Base-by-base conservation (phyloP, 2,797 vertebrate genomes). In the Melanogrammus aeglefinus region DNA sequence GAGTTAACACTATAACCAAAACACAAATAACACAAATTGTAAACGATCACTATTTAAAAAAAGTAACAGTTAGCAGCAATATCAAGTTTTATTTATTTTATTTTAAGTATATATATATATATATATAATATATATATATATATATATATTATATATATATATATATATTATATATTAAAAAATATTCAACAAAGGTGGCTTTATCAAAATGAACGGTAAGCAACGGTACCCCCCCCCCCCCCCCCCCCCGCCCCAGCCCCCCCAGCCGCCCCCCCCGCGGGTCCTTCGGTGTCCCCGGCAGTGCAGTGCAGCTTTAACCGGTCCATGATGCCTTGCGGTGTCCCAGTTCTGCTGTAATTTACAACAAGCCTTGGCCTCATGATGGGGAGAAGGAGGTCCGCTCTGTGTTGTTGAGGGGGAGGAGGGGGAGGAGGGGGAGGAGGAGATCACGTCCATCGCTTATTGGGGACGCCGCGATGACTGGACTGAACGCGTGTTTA, bases 291-390 rank as follows among this genome's bases (percentile, higher is more conserved):
- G 27, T 33, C 18, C 6, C 63, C n/a, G 77, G 79, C 80, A 16
- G 86, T 81, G 89, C 86, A 70, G 78, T 91, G 93, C 92, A 85
- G 94, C 95, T 92, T 93, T 90, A 93, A 90, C 90, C 83, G 92
- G 69, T 95, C 95, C 95, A 94, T 92, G 92, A 94, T 94, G 95
- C 95, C 86, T 94, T 90, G 94, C 94, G 91, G 90, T 89, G 94
- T 85, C 94, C 94, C 92, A 90, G 84, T 93, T 93, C 91, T 90
- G 92, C 90, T 74, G 91, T 80, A 72, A 87, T 86, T 82, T 81
- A 79, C 86, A 76, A 57, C 70, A 6, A 57, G 47, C 47, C 16
- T 57, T 16, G 47, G 47, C 18, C 24, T 63, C 4, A 24, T 63
- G 57, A 63, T 63, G 18, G 7, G 57, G n/a, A n/a, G 47, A 14